Base-by-base conservation (phyloP, 1,140 invertebrate species). In the Lithobius niger region DNA sequence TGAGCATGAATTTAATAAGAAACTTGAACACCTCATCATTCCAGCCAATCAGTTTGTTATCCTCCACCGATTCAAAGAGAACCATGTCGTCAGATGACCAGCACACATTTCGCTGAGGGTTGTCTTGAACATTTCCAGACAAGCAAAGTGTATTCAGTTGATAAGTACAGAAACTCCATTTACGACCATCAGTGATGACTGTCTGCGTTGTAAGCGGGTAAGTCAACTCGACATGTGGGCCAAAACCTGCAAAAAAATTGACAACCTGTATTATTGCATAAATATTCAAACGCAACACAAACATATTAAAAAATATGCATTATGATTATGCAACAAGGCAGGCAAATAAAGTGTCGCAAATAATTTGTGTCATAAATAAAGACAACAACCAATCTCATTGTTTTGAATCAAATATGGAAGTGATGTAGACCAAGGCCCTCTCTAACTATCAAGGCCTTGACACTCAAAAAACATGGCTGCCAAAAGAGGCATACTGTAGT, bases 151-250 rank as follows among this genome's bases (percentile, higher is more conserved):
- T 94, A 66, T 96, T 96, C 25, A 95, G 65, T 70, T 96, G 92
- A 66, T 94, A 95, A 4, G 80, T 74, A 66, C 80, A 87, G 59
- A 95, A 89, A 1, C 81, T 82, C 79, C 85, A 91, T 0, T 76
- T 65, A 61, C 84, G 77, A 0, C 90, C 90, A 75, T 95, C 83
- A 1, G 87, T 88, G 25, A 92, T 74, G 45, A 94, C 70, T 2
- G 81, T 83, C 77, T 95, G 91, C 27, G 82, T 84, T 3, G 82
- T 77, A 26, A 95, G 66, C 15, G 92, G 92, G 69, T 95, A 94
- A 0, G 86, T 90, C 3, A 93, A 60, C 53, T 95, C 89, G 63
- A 87, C 82, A 60, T 77, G 87, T 3, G 83, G 84, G 49, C 83
- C 86, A 67, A 97, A 97, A 45, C 92, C 82, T 83, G 61, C n/a